Evolutionary conservation across 2,888 invertebrate genomes (phyloP), one percentile per base, ranked within the genome.

Genomic region (Seira ritae): DNA sequence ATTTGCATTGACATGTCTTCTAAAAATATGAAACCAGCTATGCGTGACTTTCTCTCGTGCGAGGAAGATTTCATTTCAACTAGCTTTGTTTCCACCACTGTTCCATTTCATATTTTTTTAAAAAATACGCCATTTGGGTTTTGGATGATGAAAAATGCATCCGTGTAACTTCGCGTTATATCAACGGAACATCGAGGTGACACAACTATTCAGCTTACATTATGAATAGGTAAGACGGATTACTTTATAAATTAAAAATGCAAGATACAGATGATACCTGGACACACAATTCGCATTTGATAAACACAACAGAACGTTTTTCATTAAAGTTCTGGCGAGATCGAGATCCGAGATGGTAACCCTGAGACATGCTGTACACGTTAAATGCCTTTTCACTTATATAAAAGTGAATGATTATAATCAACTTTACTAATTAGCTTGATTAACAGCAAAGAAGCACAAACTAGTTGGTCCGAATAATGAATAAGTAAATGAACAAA

Each of bases 351-450:
- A 62, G 62, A 20, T 62, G 4, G 2, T 62, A 62, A 62, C 22
- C 62, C 22, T 6, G 6, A 50, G 20, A 2, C 62, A 20, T 62
- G 12, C 12, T 60, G 60, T 8, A 42, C 6, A 42, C 6, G 31
- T 31, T 31, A 31, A 31, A 31, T 62, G 20, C 62, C 20, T 62
- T 62, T 62, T 12, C 20, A 20, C 20, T 62, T n/a, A 20, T 55
- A 55, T 12, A 55, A 55, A 55, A 55, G 15, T 55, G 55, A 55
- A 55, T 55, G 55, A 62, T 15, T 10, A 62, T 62, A 77, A 82
- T 77, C 72, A 76, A 68, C 60, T 72, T 70, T 66, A 66, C 82
- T 82, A 82, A 82, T 82, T 82, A 82, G 73, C 77, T 77, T 82
- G 82, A 82, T 82, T 82, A 82, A 77, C 72, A 77, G 22, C 50